A percentile compares a stretch with the other conserved stretches of the same genome.
Conservation (phyloP, 2,888 invertebrate genomes). For the Petrophora chlorosata region DNA sequence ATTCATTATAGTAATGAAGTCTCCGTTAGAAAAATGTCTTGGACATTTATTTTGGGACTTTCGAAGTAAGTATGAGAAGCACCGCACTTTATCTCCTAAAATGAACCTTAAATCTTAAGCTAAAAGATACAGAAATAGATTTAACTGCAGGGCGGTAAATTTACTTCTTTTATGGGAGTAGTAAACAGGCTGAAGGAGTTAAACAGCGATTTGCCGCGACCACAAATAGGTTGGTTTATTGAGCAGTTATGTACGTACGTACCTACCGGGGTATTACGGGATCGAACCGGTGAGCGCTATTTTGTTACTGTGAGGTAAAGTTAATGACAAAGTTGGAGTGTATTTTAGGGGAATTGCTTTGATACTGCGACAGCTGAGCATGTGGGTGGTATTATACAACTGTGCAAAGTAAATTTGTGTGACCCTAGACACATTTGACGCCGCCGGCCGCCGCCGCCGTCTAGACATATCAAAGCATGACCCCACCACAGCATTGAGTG, state of each 20-base stretch:
- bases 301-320: constrained; percentile 1
- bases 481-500: too few species aligned
- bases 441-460: too few species aligned
- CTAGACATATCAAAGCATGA: too few species aligned
- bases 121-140: constrained; percentile 54
- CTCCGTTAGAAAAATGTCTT: constrained; percentile 17
- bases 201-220: constrained; percentile 65
- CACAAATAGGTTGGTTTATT: constrained; percentile 64
- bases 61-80: constrained; percentile 7
- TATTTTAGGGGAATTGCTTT: neutral
- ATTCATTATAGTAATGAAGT: constrained; percentile 31
- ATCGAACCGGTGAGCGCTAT: neutral
- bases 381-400: neutral
- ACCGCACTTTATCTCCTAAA: constrained; percentile 8
- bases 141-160: constrained; percentile 59
- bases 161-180: constrained; percentile 63
- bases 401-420: too few species aligned
- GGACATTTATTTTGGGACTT: constrained; percentile 17
- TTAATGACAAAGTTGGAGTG: neutral
- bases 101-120: constrained; percentile 26
- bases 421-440: too few species aligned
- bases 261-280: constrained; percentile 10
- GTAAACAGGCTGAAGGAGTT: constrained; percentile 71
- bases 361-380: neutral
- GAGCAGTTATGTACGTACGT: constrained; percentile 41